Percentiles rank a stretch among this genome's conserved stretches.
These are phyloP conservation scores for Ariolimax columbianus DNA, from an alignment of 2,888 invertebrate genomes.

Conservation along the genomic window DNA sequence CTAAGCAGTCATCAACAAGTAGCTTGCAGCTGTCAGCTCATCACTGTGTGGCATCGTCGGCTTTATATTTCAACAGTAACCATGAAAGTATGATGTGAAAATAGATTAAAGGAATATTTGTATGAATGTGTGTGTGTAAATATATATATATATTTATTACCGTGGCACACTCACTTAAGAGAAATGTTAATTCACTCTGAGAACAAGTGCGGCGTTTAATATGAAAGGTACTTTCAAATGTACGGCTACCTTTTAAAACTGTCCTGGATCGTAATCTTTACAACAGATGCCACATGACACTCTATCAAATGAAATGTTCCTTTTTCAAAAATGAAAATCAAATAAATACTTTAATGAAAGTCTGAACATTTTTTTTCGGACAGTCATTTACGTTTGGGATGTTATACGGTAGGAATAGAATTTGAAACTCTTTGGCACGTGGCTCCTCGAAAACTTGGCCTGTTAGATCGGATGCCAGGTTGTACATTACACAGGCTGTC, in stretches of 20 bases:
- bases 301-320: background rate
- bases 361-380: background rate
- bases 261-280: background rate
- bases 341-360: background rate
- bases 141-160: no score
- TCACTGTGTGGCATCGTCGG: no score
- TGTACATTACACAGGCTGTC: constrained; percentile 43
- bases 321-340: background rate
- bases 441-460: constrained; percentile 22
- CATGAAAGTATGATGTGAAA: no score
- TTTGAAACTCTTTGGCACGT: background rate
- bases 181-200: no score
- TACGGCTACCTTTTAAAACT: background rate
- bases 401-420: background rate
- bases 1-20: no score
- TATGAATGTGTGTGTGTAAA: no score
- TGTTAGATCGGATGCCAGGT: constrained; percentile 14
- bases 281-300: background rate
- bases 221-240: background rate
- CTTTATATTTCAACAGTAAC: no score
- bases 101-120: no score
- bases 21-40: no score
- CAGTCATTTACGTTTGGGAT: background rate
- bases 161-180: no score
- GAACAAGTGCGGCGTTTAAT: background rate